Evolutionary conservation across 2,797 vertebrate genomes (phyloP).

Genomic region (Simalia tracyae): DNA sequence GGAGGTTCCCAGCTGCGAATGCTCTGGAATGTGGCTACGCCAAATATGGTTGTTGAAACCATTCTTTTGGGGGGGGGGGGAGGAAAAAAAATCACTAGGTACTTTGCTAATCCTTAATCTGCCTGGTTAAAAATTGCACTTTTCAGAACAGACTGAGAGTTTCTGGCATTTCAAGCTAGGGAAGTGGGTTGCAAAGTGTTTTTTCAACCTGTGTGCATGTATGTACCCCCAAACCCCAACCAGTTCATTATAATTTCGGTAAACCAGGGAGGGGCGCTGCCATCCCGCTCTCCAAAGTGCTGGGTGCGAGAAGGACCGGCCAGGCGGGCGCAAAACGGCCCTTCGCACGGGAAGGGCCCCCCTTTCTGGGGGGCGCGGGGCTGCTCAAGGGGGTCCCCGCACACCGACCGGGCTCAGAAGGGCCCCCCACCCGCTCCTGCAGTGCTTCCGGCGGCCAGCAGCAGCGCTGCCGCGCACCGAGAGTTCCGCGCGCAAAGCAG

Average conservation of each 20-base stretch:
- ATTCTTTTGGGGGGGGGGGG: neutral
- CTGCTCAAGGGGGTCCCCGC: neutral
- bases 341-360: neutral
- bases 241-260: neutral
- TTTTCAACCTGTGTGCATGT: neutral
- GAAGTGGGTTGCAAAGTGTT: neutral
- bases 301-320: neutral
- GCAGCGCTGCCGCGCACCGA: slow-evolving; percentile 17
- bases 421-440: neutral
- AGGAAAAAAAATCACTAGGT: neutral
- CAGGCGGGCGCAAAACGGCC: neutral
- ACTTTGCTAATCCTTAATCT: neutral
- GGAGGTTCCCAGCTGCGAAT: neutral
- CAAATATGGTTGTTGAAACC: neutral
- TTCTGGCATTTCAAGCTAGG: no score
- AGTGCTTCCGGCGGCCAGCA: neutral
- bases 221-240: neutral
- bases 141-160: no score
- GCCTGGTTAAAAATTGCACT: neutral
- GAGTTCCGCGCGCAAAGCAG: neutral
- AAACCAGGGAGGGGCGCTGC: neutral
- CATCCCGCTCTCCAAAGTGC: neutral
- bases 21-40: neutral
- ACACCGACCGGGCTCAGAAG: neutral
- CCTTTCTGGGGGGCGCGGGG: no score